A percentile compares a stretch with the other conserved stretches of the same genome.
Evolutionary conservation across 2,888 invertebrate species (phyloP).

Genomic region (Eutolmus rufibarbis): DNA sequence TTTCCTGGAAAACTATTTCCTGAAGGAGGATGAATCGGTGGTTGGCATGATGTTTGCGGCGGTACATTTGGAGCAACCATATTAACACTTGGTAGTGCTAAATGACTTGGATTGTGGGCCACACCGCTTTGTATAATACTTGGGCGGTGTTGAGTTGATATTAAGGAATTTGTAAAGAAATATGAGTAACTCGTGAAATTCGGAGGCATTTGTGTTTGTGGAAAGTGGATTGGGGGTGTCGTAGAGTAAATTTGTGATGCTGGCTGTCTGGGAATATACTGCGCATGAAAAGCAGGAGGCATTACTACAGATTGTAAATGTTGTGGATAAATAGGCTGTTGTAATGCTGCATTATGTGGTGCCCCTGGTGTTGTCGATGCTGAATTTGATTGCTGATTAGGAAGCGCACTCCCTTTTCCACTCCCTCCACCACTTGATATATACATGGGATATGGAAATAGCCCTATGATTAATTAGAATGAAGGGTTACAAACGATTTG

Average conservation of each 20-base stretch:
- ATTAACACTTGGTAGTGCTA: neutral
- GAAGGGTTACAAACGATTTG: neutral
- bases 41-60: neutral
- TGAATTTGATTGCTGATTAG: conserved; percentile 48
- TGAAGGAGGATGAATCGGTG: neutral
- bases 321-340: conserved; percentile 47
- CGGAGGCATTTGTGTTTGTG: conserved; percentile 2
- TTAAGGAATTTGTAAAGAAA: conserved; percentile 7
- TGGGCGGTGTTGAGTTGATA: conserved; percentile 1
- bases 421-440: conserved; percentile 58
- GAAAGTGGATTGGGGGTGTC: neutral
- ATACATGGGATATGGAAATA: conserved; percentile 54
- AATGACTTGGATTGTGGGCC: neutral
- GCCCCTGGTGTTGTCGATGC: conserved; percentile 46
- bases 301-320: conserved; percentile 48
- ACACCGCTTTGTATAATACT: neutral
- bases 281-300: neutral
- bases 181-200: neutral
- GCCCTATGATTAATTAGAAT: conserved; percentile 3
- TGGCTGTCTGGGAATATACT: conserved; percentile 7
- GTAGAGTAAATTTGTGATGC: neutral
- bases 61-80: neutral
- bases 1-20: conserved; percentile 46
- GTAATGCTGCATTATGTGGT: conserved; percentile 49
- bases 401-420: conserved; percentile 58